Conservation (phyloP, 2,113 vertebrate species). For the Microcebus tavaratra region DNA sequence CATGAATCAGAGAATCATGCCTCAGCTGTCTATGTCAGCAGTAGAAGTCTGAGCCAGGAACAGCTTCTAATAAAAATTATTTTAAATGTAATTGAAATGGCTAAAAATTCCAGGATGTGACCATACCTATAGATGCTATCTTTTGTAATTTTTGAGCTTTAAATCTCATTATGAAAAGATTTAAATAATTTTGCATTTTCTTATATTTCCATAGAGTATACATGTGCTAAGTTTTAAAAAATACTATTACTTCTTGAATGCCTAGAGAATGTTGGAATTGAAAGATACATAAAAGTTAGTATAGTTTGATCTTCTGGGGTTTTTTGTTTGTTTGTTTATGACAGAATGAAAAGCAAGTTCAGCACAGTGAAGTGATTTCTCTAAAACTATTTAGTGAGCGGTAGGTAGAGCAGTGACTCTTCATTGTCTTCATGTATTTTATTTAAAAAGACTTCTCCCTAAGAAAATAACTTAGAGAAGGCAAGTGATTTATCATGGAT, state of each 20-base stretch:
- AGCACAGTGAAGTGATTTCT: not conserved
- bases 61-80: not conserved
- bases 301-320: not conserved
- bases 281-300: not conserved
- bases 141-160: conserved; percentile 29
- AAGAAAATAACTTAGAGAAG: not conserved
- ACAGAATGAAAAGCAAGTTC: not conserved
- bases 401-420: not conserved
- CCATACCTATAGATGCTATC: not conserved
- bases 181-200: conserved; percentile 29
- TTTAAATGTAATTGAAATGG: conserved; percentile 17
- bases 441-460: not conserved
- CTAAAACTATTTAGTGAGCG: not conserved
- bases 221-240: not conserved
- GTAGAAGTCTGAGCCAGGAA: not conserved
- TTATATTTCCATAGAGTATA: not conserved
- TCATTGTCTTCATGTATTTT: not conserved
- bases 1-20: not conserved
- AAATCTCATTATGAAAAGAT: conserved; percentile 17
- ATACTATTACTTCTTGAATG: not conserved
- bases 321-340: not conserved
- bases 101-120: not conserved
- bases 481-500: not conserved
- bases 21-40: not conserved
- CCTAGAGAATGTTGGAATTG: conserved; percentile 13